Percentiles rank a stretch among this genome's conserved stretches.
phyloP scores from a whole-genome alignment of 2,888 invertebrate genomes.

The Neria commutata region DNA sequence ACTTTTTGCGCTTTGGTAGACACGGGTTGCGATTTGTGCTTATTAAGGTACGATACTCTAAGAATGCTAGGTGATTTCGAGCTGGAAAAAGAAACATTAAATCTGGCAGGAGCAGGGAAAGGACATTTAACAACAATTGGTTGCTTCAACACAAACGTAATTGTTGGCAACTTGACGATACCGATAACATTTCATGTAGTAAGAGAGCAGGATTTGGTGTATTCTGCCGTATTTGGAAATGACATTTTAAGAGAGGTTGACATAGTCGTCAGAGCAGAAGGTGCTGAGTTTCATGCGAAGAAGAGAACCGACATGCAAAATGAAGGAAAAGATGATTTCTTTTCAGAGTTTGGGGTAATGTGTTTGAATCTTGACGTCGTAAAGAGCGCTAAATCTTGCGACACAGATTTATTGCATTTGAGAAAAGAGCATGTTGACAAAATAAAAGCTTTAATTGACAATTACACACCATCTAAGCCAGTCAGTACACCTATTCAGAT shows the following conservation, averaged over 20 bases:
- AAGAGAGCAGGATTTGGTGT: conserved; percentile 4
- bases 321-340: background rate
- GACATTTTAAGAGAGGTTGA: conserved; percentile 6
- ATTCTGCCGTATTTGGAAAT: conserved; percentile 16
- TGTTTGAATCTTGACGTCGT: background rate
- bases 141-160: conserved; percentile 2
- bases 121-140: conserved; percentile 8
- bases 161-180: background rate
- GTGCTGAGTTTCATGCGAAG: background rate
- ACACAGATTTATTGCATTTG: conserved; percentile 5
- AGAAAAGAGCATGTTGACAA: background rate
- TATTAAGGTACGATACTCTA: conserved; percentile 15
- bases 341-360: background rate
- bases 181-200: conserved; percentile 8
- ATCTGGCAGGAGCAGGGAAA: conserved; percentile 5
- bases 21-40: conserved; percentile 17
- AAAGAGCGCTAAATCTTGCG: background rate
- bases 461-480: background rate
- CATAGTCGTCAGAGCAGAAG: background rate
- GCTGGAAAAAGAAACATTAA: background rate
- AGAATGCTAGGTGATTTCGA: background rate
- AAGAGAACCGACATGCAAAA: background rate
- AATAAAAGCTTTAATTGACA: background rate
- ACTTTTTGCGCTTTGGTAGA: conserved; percentile 14
- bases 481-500: conserved; percentile 10